Base-by-base conservation (phyloP, 2,113 vertebrate genomes). In the Hippocampus comes region DNA sequence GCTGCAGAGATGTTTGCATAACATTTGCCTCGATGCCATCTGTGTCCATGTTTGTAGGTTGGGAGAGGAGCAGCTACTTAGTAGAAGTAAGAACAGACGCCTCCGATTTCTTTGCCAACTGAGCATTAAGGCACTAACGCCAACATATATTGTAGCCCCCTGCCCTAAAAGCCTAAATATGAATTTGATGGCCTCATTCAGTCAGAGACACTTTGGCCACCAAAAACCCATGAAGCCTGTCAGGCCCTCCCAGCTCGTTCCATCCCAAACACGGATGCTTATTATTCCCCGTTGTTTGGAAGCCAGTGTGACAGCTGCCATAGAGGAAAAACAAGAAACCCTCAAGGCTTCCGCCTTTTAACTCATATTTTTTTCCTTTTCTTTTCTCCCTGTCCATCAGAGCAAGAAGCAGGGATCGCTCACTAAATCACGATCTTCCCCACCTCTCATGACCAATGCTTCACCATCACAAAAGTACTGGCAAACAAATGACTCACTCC, bases 21-120 rank as follows among this genome's bases (percentile, higher is more conserved):
- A 85, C 75, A 74, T 88, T 88, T 72, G 34, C 74, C 74, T 82
- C 82, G 79, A 87, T 79, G 79, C 88, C 89, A 90, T 91, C 88
- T 91, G 88, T 79, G 86, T 77, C 84, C 75, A 66, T 78, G 68
- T 87, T 84, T 67, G 72, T 55, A 70, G 79, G 63, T 43, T 73
- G 34, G 74, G 70, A 79, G 69, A 81, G 68, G 30, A 78, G 74
- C 69, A 75, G 72, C 4, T 1, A 23, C 5, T 2, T 41, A 76
- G 73, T 77, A 74, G 76, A 60, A 76, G 67, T 75, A 77, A 78
- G 61, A 74, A 25, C 17, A 60, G 5, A 43, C 57, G 63, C 72
- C 41, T 67, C 48, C 59, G n/a, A 67, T 38, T 46, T 41, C 68
- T 60, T 1, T 2, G 67, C 73, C 75, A 55, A 73, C 69, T 69